phyloP scores from a whole-genome alignment of 2,888 invertebrate genomes.

The Heliconius ismenius region DNA sequence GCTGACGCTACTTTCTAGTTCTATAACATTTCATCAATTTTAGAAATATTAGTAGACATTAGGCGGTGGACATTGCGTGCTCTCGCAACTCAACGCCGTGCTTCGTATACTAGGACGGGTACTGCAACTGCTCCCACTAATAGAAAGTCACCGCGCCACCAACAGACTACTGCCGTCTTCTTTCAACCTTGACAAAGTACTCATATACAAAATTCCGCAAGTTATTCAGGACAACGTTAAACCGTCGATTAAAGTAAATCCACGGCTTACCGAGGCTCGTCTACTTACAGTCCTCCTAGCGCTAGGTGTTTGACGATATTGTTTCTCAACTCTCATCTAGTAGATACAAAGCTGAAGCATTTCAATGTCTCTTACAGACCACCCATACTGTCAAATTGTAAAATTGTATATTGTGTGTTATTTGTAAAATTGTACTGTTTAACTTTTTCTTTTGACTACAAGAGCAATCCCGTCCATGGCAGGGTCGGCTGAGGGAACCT shows the following conservation, averaged over 20 bases:
- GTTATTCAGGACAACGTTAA: conserved; percentile 1
- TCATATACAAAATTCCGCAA: too few species aligned
- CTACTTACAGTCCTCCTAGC: background rate
- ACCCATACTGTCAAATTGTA: background rate
- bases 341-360: background rate
- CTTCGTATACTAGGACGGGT: too few species aligned
- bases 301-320: background rate
- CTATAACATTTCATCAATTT: too few species aligned
- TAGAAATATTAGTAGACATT: too few species aligned
- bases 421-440: background rate
- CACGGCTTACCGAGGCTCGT: background rate
- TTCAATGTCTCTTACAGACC: background rate
- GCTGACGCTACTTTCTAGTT: background rate
- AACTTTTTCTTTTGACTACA: background rate
- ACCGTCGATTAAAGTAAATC: conserved; percentile 2
- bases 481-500: too few species aligned
- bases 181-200: conserved; percentile 31
- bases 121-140: conserved; percentile 39
- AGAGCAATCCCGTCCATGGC: too few species aligned
- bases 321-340: background rate
- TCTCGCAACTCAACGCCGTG: too few species aligned
- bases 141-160: conserved; percentile 46
- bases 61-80: too few species aligned
- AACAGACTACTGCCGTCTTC: conserved; percentile 39
- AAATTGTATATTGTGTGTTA: background rate